A percentile compares a stretch with the other conserved stretches of the same genome.
These are phyloP conservation scores for Thecophora atra DNA, from an alignment of 2,888 invertebrate genomes.

Conservation along the genomic window DNA sequence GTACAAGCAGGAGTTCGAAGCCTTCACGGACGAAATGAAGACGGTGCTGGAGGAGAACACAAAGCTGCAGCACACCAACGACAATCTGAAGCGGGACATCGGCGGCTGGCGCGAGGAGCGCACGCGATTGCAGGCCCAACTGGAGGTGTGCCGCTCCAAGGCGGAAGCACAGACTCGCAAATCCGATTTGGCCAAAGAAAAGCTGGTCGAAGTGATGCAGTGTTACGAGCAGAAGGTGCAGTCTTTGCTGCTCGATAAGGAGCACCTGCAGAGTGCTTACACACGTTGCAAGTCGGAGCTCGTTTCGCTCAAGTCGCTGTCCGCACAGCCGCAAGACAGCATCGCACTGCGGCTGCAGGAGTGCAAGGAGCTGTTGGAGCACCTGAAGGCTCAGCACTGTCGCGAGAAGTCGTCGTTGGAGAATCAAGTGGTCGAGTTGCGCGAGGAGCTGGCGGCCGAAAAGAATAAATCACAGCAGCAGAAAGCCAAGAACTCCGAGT, in stretches of 20 bases:
- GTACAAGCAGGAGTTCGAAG: conserved; percentile 77
- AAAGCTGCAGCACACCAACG: conserved; percentile 69
- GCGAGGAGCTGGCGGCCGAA: conserved; percentile 37
- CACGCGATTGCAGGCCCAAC: conserved; percentile 61
- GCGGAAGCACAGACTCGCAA: conserved; percentile 69
- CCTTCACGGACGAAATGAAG: conserved; percentile 77
- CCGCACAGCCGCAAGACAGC: conserved; percentile 49
- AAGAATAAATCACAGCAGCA: conserved; percentile 30
- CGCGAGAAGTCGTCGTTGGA: conserved; percentile 73
- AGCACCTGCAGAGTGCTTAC: conserved; percentile 63
- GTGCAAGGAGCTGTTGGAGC: conserved; percentile 79
- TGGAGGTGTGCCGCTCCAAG: conserved; percentile 62
- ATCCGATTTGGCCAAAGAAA: conserved; percentile 76
- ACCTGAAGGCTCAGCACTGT: conserved; percentile 77
- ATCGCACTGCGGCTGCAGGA: conserved; percentile 76
- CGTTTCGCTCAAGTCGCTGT: conserved; percentile 53
- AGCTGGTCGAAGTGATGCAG: conserved; percentile 77
- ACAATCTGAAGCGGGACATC: conserved; percentile 66
- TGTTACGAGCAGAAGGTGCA: conserved; percentile 78
- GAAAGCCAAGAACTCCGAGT: conserved; percentile 44
- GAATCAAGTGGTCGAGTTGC: conserved; percentile 51
- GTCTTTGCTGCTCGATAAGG: conserved; percentile 62
- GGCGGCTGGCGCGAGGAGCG: conserved; percentile 66
- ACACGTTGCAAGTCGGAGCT: conserved; percentile 62
- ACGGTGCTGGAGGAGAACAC: conserved; percentile 78